phyloP scores from a whole-genome alignment of 2,888 invertebrate species.

The Nomada fabriciana region DNA sequence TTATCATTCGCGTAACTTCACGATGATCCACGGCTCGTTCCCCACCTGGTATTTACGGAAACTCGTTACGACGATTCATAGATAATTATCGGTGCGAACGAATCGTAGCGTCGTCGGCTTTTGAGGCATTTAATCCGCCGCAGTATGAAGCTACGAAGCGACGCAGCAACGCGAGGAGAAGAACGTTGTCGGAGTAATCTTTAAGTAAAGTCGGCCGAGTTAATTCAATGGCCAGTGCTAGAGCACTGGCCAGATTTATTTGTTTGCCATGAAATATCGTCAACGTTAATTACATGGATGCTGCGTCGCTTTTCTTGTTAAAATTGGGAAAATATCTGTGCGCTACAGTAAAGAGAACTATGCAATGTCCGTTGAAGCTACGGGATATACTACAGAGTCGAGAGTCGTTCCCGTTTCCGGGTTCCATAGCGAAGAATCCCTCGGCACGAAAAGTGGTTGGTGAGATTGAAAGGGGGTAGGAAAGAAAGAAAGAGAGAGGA shows the following conservation, averaged over 20 bases:
- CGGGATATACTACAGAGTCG: too few relatives aligned
- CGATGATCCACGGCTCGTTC: constrained; percentile 21
- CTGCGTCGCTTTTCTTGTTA: too few relatives aligned
- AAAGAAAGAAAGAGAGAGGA: constrained; percentile 2
- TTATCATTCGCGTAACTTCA: constrained; percentile 47
- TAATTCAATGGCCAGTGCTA: constrained; percentile 25
- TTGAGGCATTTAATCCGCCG: constrained; percentile 14
- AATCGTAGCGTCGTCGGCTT: not conserved
- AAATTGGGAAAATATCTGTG: too few relatives aligned
- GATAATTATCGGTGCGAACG: constrained; percentile 58
- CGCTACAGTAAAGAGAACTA: too few relatives aligned
- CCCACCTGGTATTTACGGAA: constrained; percentile 23
- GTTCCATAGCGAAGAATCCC: not conserved
- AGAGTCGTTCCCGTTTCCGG: too few relatives aligned
- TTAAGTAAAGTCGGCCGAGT: constrained; percentile 30
- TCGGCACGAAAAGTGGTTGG: not conserved
- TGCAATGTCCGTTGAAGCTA: too few relatives aligned
- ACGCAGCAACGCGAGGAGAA: too few relatives aligned
- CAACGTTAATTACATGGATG: too few relatives aligned
- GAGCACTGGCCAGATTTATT: constrained; percentile 8
- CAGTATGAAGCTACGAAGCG: not conserved
- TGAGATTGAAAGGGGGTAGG: not conserved
- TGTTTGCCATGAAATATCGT: constrained; percentile 8
- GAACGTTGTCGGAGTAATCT: not conserved
- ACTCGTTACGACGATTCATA: constrained; percentile 52